phyloP scores from a whole-genome alignment of 2,113 vertebrate species.

The Cephalopholis sonnerati region DNA sequence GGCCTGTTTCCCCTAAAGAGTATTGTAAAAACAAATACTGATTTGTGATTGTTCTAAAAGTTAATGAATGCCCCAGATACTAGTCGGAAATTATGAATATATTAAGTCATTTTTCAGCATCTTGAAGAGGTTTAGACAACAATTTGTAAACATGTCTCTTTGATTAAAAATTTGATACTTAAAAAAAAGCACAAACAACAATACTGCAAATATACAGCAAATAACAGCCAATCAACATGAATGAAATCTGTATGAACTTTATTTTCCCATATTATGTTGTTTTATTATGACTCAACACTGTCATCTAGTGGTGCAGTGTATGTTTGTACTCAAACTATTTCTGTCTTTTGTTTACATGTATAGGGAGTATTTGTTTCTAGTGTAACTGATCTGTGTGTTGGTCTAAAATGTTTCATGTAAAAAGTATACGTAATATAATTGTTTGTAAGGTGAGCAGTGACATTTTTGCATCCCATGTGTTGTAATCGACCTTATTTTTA shows the following conservation, averaged over 20 bases:
- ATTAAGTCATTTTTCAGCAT: neutral
- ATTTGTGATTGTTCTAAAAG: neutral
- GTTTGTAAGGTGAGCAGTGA: neutral
- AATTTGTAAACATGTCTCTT: neutral
- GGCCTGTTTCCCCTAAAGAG: neutral
- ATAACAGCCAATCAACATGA: neutral
- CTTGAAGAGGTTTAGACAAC: neutral
- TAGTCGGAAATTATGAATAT: neutral
- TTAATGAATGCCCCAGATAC: neutral
- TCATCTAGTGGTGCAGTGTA: slow-evolving; percentile 43
- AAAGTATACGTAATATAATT: neutral
- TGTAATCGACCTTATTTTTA: neutral
- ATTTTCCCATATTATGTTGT: accelerated
- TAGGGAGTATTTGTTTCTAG: neutral
- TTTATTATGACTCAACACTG: slow-evolving; percentile 13
- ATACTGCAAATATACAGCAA: neutral
- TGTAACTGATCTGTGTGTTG: neutral
- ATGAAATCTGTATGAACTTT: too few species aligned
- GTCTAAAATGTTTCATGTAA: neutral
- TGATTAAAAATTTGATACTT: too few species aligned
- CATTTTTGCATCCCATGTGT: neutral
- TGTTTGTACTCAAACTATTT: neutral
- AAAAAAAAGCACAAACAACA: neutral
- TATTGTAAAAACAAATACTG: neutral
- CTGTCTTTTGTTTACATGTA: neutral